Percentiles rank a stretch among this genome's conserved stretches.
Evolutionary conservation across 1,140 invertebrate genomes (phyloP).

Genomic region (Aphidius gifuensis): DNA sequence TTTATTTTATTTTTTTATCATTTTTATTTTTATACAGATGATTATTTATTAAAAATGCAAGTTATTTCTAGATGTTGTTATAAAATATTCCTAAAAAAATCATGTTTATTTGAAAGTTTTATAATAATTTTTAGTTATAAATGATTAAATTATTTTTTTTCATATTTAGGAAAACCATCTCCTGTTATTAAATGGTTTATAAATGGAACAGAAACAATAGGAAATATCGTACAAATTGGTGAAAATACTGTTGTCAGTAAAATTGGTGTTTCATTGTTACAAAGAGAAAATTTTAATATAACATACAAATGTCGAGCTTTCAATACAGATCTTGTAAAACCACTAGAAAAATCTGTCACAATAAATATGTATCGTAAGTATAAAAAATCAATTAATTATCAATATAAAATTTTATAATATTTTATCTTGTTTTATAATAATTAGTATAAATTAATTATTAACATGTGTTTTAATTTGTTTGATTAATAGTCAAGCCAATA

Average conservation of each 20-base stretch:
- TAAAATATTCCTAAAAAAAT: too few relatives aligned
- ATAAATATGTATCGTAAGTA: constrained; percentile 78
- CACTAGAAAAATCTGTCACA: constrained; percentile 72
- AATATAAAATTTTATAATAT: too few relatives aligned
- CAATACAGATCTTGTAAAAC: constrained; percentile 80
- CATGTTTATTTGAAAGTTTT: too few relatives aligned
- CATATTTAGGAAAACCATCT: constrained; percentile 69
- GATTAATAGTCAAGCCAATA: constrained; percentile 67
- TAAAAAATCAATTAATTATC: neutral
- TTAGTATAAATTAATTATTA: neutral
- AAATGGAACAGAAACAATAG: constrained; percentile 64
- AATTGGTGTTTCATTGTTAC: constrained; percentile 68
- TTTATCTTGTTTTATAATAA: constrained; percentile 3
- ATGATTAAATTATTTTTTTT: neutral
- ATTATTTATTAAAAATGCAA: too few relatives aligned
- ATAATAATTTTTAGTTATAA: too few relatives aligned
- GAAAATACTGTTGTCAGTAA: constrained; percentile 76
- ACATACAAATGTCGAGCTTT: constrained; percentile 81
- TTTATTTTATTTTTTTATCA: too few relatives aligned
- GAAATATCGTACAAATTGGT: constrained; percentile 52
- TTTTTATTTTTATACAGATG: too few relatives aligned
- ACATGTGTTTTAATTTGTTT: constrained; percentile 18
- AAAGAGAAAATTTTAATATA: constrained; percentile 73
- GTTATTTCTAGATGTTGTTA: too few relatives aligned
- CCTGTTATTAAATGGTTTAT: constrained; percentile 77